These are phyloP conservation scores for Anolis sagrei DNA, from an alignment of 2,113 vertebrate species.

Conservation along the genomic window DNA sequence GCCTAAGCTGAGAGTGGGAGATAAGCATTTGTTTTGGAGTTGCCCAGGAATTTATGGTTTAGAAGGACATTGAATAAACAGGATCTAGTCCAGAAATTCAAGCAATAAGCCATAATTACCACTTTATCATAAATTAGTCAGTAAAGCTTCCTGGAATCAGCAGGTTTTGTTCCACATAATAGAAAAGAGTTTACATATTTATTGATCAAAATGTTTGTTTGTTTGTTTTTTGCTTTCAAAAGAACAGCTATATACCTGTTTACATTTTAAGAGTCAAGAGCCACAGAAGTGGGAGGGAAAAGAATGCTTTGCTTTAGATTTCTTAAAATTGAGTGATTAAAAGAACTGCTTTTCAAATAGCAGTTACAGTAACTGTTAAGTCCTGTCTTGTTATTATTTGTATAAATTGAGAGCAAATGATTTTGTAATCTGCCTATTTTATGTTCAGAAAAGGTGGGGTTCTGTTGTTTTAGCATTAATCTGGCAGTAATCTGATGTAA, in stretches of 20 bases:
- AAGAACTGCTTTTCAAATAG: conserved; percentile 9
- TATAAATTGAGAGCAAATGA: conserved; percentile 20
- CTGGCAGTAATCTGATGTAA: conserved; percentile 17
- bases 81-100: not conserved
- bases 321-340: conserved; percentile 2
- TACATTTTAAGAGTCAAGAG: not conserved
- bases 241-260: not conserved
- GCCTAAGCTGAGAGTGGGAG: not conserved
- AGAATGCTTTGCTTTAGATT: not conserved
- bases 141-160: not conserved
- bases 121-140: not conserved
- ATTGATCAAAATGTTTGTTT: not conserved
- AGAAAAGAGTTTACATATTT: not conserved
- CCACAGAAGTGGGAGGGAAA: not conserved
- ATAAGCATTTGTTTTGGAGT: not conserved
- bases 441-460: not conserved
- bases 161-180: not conserved
- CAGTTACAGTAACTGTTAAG: conserved; percentile 26
- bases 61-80: not conserved
- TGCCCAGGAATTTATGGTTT: not conserved
- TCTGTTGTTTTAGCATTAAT: not conserved
- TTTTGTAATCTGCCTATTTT: conserved; percentile 10
- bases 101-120: not conserved
- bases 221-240: not conserved
- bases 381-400: conserved; percentile 8